Conservation (phyloP, 2,797 vertebrate genomes). For the Gymnothorax reevesii region DNA sequence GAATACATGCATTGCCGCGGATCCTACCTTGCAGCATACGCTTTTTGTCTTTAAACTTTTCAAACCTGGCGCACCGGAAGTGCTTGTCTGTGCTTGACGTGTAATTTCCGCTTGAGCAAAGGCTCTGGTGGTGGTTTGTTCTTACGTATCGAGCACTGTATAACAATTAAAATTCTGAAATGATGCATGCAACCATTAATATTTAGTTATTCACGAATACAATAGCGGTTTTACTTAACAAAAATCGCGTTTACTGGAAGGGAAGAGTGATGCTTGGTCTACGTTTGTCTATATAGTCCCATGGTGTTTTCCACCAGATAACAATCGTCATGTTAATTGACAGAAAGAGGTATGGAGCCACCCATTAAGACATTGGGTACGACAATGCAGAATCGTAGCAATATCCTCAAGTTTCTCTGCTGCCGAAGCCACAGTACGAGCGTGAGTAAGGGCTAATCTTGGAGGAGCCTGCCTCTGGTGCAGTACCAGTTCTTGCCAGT, state of each 20-base stretch:
- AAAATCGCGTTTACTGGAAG: background rate
- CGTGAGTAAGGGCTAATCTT: too few species aligned
- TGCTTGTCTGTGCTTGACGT: background rate
- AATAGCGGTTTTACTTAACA: background rate
- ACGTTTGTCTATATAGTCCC: background rate
- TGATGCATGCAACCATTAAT: background rate
- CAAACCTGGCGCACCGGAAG: constrained; percentile 59
- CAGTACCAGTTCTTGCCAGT: too few species aligned
- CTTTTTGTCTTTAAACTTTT: constrained; percentile 42
- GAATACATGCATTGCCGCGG: background rate
- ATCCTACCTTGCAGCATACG: background rate
- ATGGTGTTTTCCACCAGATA: too few species aligned
- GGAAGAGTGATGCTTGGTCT: background rate
- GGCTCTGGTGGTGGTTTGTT: too few species aligned
- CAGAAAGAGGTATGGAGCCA: too few species aligned
- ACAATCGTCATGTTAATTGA: too few species aligned
- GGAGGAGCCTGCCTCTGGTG: too few species aligned
- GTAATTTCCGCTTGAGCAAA: background rate
- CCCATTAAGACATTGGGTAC: too few species aligned
- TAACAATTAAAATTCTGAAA: background rate
- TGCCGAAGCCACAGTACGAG: too few species aligned
- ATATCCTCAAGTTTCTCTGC: too few species aligned
- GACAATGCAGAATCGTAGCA: too few species aligned
- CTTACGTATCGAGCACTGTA: too few species aligned
- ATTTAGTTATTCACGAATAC: background rate